Base-by-base conservation (phyloP, 2,888 invertebrate species). In the Caradrina clavipalpis region DNA sequence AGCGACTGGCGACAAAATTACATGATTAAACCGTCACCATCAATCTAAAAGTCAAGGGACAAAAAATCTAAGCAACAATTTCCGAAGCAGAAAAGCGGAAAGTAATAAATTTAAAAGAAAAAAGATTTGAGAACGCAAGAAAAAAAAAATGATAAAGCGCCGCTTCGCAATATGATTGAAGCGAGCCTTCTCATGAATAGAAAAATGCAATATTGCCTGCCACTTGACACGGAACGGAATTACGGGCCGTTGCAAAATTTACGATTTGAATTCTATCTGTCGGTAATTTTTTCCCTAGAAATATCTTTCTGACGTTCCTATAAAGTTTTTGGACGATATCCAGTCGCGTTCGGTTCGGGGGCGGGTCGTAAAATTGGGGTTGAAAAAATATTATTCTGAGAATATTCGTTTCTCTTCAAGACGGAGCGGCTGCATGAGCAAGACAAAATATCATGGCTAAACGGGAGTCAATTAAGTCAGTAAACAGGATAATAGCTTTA, bases 201-300 rank as follows among this genome's bases (percentile, higher is more conserved):
- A 82, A 80, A 85, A 88, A 86, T 85, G 86, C 88, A 87, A 88
- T 87, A 88, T 85, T 84, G 84, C 72, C 70, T 70, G 80, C 60
- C 76, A 83, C 81, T 87, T 84, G 84, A 83, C 83, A 78, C 74
- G 61, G 78, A 81, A 78, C 62, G 69, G 73, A 80, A 76, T 81
- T 84, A 82, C 61, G 59, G 53, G 59, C 71, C 61, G 67, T 64
- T 70, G 75, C 63, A 74, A 80, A 82, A 80, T 84, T 80, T 81
- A 77, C 81, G 82, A 80, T 82, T 84, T 80, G 73, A 83, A 85
- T 84, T 82, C 78, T 76, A 74, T 73, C 71, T 75, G 56, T 47
- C 35, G 49, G 58, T 73, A 63, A 53, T 72, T 62, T 68, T 74
- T 72, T 74, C 51, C 66, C 54, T 68, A 74, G 69, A 75, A 67